Base-by-base conservation (phyloP, 2,888 invertebrate species). In the Augochlorella aurata region DNA sequence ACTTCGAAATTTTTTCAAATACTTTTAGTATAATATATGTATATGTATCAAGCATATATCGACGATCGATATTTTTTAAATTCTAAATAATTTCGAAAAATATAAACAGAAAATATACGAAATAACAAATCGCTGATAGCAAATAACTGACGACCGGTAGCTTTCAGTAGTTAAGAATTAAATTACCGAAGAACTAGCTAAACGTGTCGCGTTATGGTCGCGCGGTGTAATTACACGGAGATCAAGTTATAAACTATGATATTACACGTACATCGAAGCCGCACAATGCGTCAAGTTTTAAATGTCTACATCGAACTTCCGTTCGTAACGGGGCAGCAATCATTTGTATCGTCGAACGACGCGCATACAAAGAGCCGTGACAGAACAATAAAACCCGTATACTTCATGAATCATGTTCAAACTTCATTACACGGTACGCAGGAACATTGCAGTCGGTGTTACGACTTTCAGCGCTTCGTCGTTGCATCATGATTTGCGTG, bases 351-450 rank as follows among this genome's bases (percentile, higher is more conserved):
- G 67, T 44, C 70, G 72, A 82, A 65, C 75, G 75, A 82, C 68
- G 61, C 74, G 50, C 63, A 44, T 54, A 80, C 81, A 82, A 54
- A 72, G 75, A 65, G 47, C 68, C 71, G 54, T 75, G 82, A 81
- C 75, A 82, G 82, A 82, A 82, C 82, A 81, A 81, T 82, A 82
- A 82, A 82, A 82, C 75, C 75, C 50, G 49, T 47, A 75, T 68
- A 76, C 76, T 73, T 69, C 65, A 76, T 81, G 76, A 82, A 81
- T 81, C 81, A 75, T 75, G 38, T 58, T 69, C 38, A 81, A 73
- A 76, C 63, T 63, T 68, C 44, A 67, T 58, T 52, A 45, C 69
- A 81, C 72, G 54, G 49, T 81, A 61, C 29, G 9, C 65, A 81
- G 45, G 58, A 66, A n/a, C 63, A 66, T 68, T 75, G 75, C 49